Evolutionary conservation across 2,888 invertebrate genomes (phyloP).

Genomic region (Lamellibrachia columna): DNA sequence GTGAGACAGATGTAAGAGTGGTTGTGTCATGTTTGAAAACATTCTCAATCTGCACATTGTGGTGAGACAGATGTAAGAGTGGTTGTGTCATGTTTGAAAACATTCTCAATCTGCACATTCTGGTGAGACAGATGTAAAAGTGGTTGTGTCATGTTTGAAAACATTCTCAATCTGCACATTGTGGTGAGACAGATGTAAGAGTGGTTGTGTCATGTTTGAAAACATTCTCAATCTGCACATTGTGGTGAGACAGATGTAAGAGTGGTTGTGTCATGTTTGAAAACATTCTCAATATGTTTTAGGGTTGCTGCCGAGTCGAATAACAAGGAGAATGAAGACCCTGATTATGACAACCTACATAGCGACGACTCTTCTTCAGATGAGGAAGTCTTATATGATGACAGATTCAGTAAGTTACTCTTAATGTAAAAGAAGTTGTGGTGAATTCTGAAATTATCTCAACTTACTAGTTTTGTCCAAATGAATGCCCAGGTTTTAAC

Average conservation of each 20-base stretch:
- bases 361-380: constrained; percentile 35
- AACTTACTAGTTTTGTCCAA: neutral
- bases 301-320: neutral
- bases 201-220: neutral
- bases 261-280: neutral
- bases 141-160: too few species aligned
- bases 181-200: too few species aligned
- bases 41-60: neutral
- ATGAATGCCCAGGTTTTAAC: neutral
- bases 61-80: neutral
- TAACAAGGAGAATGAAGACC: constrained; percentile 21
- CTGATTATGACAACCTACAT: constrained; percentile 35
- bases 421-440: neutral
- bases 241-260: neutral
- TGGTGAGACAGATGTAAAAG: neutral
- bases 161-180: neutral
- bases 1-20: too few species aligned
- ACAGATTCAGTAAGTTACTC: constrained; percentile 23
- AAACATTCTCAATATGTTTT: neutral
- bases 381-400: constrained; percentile 37
- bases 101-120: neutral
- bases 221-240: neutral
- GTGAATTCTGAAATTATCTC: neutral
- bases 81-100: neutral
- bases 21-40: neutral